Base-by-base conservation (phyloP, 2,113 vertebrate genomes). In the Melanerpes formicivorus region DNA sequence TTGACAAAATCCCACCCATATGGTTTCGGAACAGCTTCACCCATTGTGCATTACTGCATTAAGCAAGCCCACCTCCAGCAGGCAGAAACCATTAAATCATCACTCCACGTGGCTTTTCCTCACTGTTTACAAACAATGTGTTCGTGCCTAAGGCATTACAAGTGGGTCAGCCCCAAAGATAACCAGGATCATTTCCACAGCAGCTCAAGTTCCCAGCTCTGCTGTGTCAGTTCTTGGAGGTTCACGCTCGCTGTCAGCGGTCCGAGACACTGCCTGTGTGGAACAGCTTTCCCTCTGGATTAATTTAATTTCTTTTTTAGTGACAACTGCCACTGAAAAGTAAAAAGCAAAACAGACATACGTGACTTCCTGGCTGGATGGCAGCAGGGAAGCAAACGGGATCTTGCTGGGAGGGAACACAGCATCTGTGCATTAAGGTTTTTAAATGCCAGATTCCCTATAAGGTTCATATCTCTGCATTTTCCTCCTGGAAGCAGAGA, bases 1-100 rank as follows among this genome's bases (percentile, higher is more conserved):
- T 93, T 95, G 93, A 95, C 95, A 93, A 76, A 84, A 82, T 84
- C 93, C 37, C 87, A 92, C 32, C 87, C 90, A 59, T 70, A 92
- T 79, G 91, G 84, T 81, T 69, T 65, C 9, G 4, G 87, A 87
- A 87, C 63, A 82, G 90, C 73, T 95, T 82, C 87, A 18, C 63
- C 91, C 80, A 70, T 60, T 42, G 90, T 79, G 67, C 71, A 87
- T 88, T 70, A 23, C 59, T 94, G 95, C 71, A 46, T 76, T 29
- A 58, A 92, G 84, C 67, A 30, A 72, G 48, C 88, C 52, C 63
- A 72, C 60, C 71, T 40, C 86, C 93, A 77, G 70, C 65, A 91
- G 90, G 84, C 73, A 95, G 79, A 80, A 90, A 87, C 79, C 89
- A 93, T 71, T 12, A 94, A 80, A 90, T 80, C 73, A 72, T 66